These are phyloP conservation scores for Chelonoidis abingdonii DNA, from an alignment of 2,113 vertebrate species.

Conservation along the genomic window DNA sequence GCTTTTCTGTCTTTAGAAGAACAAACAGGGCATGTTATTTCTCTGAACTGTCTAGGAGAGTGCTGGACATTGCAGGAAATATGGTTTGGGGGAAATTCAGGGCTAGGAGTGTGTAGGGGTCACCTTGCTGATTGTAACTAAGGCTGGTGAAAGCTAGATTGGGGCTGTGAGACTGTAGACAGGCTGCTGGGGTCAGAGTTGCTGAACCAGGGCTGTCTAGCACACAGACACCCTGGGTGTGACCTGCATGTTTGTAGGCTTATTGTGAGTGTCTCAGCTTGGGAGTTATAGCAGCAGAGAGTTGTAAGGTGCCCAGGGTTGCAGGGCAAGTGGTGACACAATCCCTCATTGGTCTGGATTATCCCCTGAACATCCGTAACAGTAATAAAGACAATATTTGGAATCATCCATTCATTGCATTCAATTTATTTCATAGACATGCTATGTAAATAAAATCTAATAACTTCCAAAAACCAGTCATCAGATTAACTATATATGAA, in stretches of 20 bases:
- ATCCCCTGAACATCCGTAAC: not conserved
- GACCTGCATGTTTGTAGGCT: not conserved
- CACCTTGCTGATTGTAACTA: not conserved
- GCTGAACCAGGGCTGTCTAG: not conserved
- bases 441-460: constrained; percentile 34
- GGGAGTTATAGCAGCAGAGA: not conserved
- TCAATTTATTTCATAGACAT: constrained; percentile 49
- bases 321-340: not conserved
- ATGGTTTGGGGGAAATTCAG: not conserved
- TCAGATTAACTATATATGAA: constrained; percentile 15
- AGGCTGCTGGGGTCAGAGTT: not conserved
- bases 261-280: not conserved
- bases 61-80: too few species aligned
- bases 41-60: not conserved
- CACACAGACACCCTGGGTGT: not conserved
- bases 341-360: not conserved
- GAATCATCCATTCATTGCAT: constrained; percentile 48
- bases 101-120: not conserved
- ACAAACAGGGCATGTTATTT: not conserved
- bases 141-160: not conserved
- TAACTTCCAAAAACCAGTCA: constrained; percentile 52
- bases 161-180: not conserved
- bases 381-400: constrained; percentile 36
- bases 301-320: not conserved
- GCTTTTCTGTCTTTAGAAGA: not conserved